Conservation (phyloP, 2,797 vertebrate genomes). For the Hoplostethus atlanticus region DNA sequence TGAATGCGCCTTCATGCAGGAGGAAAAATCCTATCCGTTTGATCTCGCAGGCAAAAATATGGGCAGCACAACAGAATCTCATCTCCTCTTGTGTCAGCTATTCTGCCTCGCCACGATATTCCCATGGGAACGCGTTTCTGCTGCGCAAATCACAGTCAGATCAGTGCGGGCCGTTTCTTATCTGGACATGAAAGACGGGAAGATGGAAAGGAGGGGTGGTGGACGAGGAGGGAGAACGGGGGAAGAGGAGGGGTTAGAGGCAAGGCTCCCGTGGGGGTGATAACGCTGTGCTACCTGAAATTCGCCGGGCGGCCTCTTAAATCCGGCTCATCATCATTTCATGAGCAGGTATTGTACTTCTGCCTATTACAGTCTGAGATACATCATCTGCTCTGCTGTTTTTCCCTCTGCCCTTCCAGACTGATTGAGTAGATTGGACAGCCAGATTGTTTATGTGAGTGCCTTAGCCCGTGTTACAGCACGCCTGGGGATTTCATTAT, state of each 20-base stretch:
- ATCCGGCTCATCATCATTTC: constrained; percentile 69
- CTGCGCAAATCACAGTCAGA: constrained; percentile 78
- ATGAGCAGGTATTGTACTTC: constrained; percentile 59
- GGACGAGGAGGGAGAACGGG: constrained; percentile 13
- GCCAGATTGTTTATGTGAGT: constrained; percentile 53
- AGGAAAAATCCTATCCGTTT: constrained; percentile 74
- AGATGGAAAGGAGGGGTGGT: constrained; percentile 64
- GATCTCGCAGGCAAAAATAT: constrained; percentile 78
- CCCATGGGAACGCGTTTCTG: constrained; percentile 79
- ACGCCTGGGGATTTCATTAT: constrained; percentile 56
- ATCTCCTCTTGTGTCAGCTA: constrained; percentile 81
- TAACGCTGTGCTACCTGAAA: constrained; percentile 62
- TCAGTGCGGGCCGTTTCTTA: constrained; percentile 79
- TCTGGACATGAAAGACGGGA: constrained; percentile 78
- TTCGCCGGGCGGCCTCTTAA: constrained; percentile 56
- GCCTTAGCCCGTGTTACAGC: constrained; percentile 33
- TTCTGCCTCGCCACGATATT: constrained; percentile 73
- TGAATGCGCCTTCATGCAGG: constrained; percentile 57
- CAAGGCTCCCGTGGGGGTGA: constrained; percentile 57
- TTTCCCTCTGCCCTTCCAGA: constrained; percentile 25
- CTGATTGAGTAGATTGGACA: constrained; percentile 57
- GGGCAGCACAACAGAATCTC: constrained; percentile 79
- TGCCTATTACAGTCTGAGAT: constrained; percentile 34
- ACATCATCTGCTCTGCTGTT: constrained; percentile 26
- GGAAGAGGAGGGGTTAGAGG: constrained; percentile 5